Evolutionary conservation across 2,888 invertebrate species (phyloP).

Genomic region (Lasioglossum pauxillum): DNA sequence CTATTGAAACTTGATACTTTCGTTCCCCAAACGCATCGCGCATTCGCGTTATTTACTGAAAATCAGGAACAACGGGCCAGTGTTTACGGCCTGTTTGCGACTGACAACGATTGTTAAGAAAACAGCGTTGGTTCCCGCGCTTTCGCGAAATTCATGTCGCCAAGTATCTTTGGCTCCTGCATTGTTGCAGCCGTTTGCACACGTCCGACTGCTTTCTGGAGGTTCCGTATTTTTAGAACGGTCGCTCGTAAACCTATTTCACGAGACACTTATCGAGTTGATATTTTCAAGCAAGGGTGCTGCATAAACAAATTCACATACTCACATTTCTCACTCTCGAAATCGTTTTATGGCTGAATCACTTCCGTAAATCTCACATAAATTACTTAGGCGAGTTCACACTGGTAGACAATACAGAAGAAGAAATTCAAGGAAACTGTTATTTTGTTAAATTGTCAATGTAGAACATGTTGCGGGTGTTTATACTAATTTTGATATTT

Average conservation of each 20-base stretch:
- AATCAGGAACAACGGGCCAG: background rate
- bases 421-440: background rate
- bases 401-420: background rate
- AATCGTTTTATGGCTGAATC: background rate
- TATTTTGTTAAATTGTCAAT: background rate
- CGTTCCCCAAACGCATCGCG: background rate
- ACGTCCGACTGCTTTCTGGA: constrained; percentile 24
- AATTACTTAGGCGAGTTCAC: background rate
- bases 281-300: background rate
- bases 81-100: background rate
- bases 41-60: constrained; percentile 15
- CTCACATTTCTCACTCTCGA: background rate
- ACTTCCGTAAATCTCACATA: background rate
- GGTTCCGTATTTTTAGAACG: constrained; percentile 48
- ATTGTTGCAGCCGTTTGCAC: constrained; percentile 9
- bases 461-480: background rate
- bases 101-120: background rate
- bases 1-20: constrained; percentile 5
- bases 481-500: background rate
- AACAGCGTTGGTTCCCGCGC: background rate
- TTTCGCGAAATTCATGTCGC: constrained; percentile 1
- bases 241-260: background rate
- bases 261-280: constrained; percentile 34
- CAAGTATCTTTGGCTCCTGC: background rate
- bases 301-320: constrained; percentile 14